Conservation (phyloP, 2,797 vertebrate species). For the Octomys mimax region DNA sequence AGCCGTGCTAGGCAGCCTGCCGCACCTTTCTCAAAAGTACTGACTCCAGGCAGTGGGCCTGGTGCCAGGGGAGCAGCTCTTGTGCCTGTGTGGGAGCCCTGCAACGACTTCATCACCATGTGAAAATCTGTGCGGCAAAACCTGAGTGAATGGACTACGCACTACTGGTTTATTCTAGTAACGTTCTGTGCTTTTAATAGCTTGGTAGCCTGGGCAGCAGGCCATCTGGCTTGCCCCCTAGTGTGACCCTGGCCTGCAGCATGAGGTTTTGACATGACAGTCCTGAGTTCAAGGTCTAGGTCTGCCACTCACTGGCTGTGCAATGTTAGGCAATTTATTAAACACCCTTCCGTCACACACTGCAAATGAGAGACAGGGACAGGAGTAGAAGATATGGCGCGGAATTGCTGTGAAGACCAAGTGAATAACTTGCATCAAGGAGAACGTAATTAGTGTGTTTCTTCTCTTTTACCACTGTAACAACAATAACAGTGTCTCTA, state of each 20-base stretch:
- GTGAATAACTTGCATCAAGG: not conserved
- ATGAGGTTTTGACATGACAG: not conserved
- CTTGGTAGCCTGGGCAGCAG: not conserved
- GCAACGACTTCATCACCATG: not conserved
- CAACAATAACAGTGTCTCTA: not conserved
- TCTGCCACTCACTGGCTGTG: slow-evolving; percentile 17
- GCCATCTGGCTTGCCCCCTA: slow-evolving; percentile 37
- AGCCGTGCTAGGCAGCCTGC: too few species aligned
- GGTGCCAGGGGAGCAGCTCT: not conserved
- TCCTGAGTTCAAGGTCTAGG: not conserved
- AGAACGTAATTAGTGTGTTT: not conserved
- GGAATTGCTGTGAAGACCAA: not conserved
- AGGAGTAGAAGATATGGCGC: not conserved
- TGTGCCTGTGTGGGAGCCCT: not conserved
- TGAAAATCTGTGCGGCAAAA: slow-evolving; percentile 52
- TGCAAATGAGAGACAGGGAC: not conserved
- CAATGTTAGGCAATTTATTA: not conserved
- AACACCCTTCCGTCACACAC: not conserved
- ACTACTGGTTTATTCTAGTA: not conserved
- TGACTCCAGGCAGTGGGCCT: not conserved
- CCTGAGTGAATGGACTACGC: not conserved
- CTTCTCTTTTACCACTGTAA: not conserved
- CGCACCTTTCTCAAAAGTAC: not conserved
- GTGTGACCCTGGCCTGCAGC: slow-evolving; percentile 43
- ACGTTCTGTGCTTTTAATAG: slow-evolving; percentile 51